These are phyloP conservation scores for Drosophila albomicans DNA, from an alignment of 1,140 invertebrate genomes.

Conservation along the genomic window DNA sequence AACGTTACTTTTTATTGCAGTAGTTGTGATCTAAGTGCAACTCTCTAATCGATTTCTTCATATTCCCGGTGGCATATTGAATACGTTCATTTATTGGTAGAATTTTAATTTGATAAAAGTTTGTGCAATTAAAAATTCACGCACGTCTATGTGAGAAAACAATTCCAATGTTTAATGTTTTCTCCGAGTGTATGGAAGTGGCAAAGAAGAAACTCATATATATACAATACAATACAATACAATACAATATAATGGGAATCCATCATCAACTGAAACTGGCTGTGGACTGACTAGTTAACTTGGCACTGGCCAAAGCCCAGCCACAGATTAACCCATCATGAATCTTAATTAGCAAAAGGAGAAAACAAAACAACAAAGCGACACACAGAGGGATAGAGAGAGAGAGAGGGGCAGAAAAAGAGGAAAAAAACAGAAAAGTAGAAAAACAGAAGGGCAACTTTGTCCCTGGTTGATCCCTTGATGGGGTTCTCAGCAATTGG, in stretches of 20 bases:
- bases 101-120: background rate
- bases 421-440: background rate
- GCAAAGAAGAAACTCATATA: background rate
- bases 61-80: too few relatives aligned
- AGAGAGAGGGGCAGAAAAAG: background rate
- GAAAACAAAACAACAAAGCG: background rate
- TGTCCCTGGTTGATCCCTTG: slow-evolving; percentile 10
- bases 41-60: too few relatives aligned
- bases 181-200: slow-evolving; percentile 1
- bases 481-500: slow-evolving; percentile 29
- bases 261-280: background rate
- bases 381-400: background rate
- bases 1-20: too few relatives aligned
- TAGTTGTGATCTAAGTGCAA: too few relatives aligned
- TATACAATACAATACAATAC: background rate
- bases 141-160: background rate
- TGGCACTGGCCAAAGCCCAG: slow-evolving; percentile 23
- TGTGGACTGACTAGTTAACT: slow-evolving; percentile 27
- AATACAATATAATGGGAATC: slow-evolving; percentile 9
- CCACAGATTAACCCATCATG: slow-evolving; percentile 51
- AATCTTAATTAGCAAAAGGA: slow-evolving; percentile 54
- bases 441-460: slow-evolving; percentile 12
- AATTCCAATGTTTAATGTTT: background rate
- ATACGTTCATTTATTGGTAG: background rate
- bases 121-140: background rate